Conservation (phyloP, 2,888 invertebrate genomes). For the Aricia artaxerxes region DNA sequence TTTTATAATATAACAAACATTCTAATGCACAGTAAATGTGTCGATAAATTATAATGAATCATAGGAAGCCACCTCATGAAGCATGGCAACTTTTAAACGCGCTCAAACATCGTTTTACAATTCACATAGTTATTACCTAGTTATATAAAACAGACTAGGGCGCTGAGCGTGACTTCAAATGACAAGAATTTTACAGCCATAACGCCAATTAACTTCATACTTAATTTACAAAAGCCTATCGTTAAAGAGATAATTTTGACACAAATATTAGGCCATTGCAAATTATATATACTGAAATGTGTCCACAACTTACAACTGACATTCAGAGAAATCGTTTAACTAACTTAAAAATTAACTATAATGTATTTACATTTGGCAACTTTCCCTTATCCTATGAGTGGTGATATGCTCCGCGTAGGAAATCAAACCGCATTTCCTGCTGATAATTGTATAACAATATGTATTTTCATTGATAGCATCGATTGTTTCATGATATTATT, state of each 20-base stretch:
- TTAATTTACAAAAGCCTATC: background rate
- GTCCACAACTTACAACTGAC: conserved; percentile 61
- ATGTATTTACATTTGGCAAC: conserved; percentile 77
- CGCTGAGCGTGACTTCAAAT: background rate
- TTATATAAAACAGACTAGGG: background rate
- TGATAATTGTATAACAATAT: conserved; percentile 68
- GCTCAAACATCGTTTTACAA: background rate
- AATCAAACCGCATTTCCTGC: conserved; percentile 60
- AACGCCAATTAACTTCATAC: background rate
- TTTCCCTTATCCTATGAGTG: conserved; percentile 68
- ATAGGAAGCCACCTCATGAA: background rate
- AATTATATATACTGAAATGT: conserved; percentile 46
- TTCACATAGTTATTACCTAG: background rate
- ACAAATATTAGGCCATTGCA: conserved; percentile 48
- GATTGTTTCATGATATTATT: conserved; percentile 38
- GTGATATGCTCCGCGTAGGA: conserved; percentile 73
- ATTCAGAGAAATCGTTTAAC: conserved; percentile 55
- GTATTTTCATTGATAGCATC: conserved; percentile 59
- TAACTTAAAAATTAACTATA: conserved; percentile 43
- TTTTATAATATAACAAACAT: background rate
- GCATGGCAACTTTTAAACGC: background rate
- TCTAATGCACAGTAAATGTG: background rate
- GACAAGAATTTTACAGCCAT: conserved; percentile 9
- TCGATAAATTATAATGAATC: background rate
- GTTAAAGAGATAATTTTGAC: background rate